Evolutionary conservation across 2,888 invertebrate species (phyloP).

Genomic region (Trichopria drosophilae): DNA sequence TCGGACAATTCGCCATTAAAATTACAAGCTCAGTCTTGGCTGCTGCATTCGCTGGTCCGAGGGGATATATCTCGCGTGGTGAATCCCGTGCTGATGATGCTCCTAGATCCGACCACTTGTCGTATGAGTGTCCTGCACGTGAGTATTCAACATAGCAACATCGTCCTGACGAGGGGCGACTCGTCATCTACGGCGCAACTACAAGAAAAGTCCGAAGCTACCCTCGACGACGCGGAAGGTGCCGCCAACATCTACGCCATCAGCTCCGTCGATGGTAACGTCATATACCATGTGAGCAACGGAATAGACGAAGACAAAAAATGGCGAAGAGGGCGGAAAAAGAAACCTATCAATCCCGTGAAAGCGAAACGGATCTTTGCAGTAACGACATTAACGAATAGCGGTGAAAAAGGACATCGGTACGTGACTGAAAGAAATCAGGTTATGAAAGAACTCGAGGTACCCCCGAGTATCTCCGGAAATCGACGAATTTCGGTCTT

Average conservation of each 20-base stretch:
- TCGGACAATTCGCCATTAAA: conserved; percentile 64
- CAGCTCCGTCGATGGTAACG: conserved; percentile 79
- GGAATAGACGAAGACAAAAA: conserved; percentile 50
- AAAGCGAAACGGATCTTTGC: conserved; percentile 62
- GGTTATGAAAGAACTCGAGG: conserved; percentile 59
- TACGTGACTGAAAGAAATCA: conserved; percentile 58
- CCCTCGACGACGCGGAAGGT: conserved; percentile 52
- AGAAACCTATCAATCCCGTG: conserved; percentile 54
- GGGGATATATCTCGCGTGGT: conserved; percentile 79
- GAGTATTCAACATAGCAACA: conserved; percentile 64
- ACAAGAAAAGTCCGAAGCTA: conserved; percentile 48
- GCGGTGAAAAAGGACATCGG: conserved; percentile 56
- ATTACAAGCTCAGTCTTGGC: conserved; percentile 74
- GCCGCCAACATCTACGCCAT: conserved; percentile 75
- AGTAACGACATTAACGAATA: conserved; percentile 61
- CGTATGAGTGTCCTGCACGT: conserved; percentile 79
- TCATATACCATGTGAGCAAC: conserved; percentile 67
- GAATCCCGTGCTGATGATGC: conserved; percentile 74
- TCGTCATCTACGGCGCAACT: conserved; percentile 33
- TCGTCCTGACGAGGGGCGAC: conserved; percentile 50
- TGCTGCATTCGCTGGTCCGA: conserved; percentile 71
- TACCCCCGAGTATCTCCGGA: conserved; percentile 60
- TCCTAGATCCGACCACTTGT: conserved; percentile 78
- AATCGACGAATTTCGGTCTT: conserved; percentile 66
- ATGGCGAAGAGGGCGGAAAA: conserved; percentile 40